Evolutionary conservation across 2,113 vertebrate species (phyloP).

Genomic region (Sorex araneus): DNA sequence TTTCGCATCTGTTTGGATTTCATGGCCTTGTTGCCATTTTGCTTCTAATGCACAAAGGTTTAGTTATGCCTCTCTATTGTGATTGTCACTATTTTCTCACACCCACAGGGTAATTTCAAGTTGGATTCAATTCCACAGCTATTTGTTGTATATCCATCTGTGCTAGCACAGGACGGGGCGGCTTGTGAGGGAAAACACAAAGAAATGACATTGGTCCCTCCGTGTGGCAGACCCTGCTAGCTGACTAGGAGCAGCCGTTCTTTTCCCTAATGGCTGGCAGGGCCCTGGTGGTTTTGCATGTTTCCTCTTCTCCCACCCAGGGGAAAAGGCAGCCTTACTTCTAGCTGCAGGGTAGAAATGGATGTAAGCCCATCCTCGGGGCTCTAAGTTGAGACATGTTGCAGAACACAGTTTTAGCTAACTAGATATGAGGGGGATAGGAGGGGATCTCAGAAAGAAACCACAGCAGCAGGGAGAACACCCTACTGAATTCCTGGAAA

Average conservation of each 20-base stretch:
- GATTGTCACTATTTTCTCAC: slow-evolving; percentile 67
- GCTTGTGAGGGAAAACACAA: background rate
- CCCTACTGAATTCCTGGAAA: background rate
- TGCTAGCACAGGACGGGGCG: slow-evolving; percentile 65
- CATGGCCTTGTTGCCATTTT: slow-evolving; percentile 56
- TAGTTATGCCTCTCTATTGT: slow-evolving; percentile 68
- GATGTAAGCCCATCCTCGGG: background rate
- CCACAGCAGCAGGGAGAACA: background rate
- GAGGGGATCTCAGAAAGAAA: slow-evolving; percentile 4
- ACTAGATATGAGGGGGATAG: background rate
- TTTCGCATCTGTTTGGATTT: slow-evolving; percentile 79
- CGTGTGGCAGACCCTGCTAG: background rate
- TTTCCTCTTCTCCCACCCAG: accelerated
- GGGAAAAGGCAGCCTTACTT: background rate
- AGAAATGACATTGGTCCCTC: background rate
- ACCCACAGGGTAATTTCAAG: slow-evolving; percentile 76
- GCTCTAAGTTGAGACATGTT: background rate
- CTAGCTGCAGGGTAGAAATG: background rate
- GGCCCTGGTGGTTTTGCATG: background rate
- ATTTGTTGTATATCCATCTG: background rate
- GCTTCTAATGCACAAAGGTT: slow-evolving; percentile 67
- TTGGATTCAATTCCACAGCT: slow-evolving; percentile 53
- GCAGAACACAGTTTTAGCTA: background rate
- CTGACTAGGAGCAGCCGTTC: background rate
- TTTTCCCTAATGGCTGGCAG: background rate